Conservation (phyloP, 2,797 vertebrate species). For the Myotis findleyi region DNA sequence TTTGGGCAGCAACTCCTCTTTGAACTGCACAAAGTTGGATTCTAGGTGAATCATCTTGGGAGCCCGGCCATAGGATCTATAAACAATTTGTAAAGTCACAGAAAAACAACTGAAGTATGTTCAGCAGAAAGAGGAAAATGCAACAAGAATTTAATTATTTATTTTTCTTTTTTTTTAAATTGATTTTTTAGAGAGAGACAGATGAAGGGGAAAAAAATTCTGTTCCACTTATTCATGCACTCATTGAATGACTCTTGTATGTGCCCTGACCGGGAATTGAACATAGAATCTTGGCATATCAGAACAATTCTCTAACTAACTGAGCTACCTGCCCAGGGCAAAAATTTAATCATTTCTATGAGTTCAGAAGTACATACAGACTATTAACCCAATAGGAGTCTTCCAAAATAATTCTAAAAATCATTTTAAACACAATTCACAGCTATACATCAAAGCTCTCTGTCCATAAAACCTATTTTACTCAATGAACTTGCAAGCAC, state of each 20-base stretch:
- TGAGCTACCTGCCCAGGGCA: background rate
- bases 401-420: background rate
- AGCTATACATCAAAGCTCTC: background rate
- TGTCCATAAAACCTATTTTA: background rate
- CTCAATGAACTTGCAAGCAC: fast-evolving
- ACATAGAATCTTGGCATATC: background rate
- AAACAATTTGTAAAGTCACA: slow-evolving; percentile 63
- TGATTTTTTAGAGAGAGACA: background rate
- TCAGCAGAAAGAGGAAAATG: background rate
- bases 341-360: background rate
- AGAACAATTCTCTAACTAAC: background rate
- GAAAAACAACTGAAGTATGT: background rate
- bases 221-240: background rate
- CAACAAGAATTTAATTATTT: background rate
- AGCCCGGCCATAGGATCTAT: slow-evolving; percentile 97
- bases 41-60: slow-evolving; percentile 99
- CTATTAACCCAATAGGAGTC: background rate
- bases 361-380: background rate
- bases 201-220: background rate
- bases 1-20: slow-evolving; percentile 98
- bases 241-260: background rate
- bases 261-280: background rate
- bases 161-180: background rate
- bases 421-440: background rate
- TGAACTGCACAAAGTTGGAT: slow-evolving; percentile 99